Conservation (phyloP, 2,888 invertebrate genomes). For the Clanis bilineata region DNA sequence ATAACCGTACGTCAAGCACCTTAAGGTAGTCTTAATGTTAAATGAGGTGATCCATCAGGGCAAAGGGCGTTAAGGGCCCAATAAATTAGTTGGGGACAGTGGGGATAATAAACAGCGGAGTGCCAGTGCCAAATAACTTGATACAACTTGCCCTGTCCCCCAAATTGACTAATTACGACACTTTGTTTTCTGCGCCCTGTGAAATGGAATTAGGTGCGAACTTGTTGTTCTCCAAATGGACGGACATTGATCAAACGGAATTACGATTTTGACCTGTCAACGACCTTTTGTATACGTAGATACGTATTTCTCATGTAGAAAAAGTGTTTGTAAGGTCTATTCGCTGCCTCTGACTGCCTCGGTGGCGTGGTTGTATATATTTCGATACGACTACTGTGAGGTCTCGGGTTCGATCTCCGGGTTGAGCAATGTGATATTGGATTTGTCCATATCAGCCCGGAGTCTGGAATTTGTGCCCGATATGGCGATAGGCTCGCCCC, state of each 20-base stretch:
- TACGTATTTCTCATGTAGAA: not conserved
- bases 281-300: constrained; percentile 44
- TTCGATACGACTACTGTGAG: too few species aligned
- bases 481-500: too few species aligned
- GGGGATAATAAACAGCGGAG: constrained; percentile 76
- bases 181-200: constrained; percentile 58
- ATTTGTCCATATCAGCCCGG: too few species aligned
- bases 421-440: too few species aligned
- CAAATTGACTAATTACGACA: constrained; percentile 75
- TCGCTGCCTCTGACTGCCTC: too few species aligned
- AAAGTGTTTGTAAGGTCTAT: too few species aligned
- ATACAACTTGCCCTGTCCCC: constrained; percentile 63
- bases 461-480: too few species aligned
- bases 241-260: constrained; percentile 14
- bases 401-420: too few species aligned
- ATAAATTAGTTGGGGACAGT: constrained; percentile 80
- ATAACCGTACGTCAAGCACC: constrained; percentile 20
- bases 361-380: too few species aligned
- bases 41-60: constrained; percentile 78
- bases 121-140: constrained; percentile 74
- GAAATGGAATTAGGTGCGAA: constrained; percentile 20
- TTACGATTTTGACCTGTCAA: constrained; percentile 54
- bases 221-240: constrained; percentile 16
- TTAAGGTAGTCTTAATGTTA: constrained; percentile 68
- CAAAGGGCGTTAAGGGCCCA: constrained; percentile 72